Evolutionary conservation across 2,113 vertebrate genomes (phyloP).

Genomic region (Cyphomyrus plagiostoma): DNA sequence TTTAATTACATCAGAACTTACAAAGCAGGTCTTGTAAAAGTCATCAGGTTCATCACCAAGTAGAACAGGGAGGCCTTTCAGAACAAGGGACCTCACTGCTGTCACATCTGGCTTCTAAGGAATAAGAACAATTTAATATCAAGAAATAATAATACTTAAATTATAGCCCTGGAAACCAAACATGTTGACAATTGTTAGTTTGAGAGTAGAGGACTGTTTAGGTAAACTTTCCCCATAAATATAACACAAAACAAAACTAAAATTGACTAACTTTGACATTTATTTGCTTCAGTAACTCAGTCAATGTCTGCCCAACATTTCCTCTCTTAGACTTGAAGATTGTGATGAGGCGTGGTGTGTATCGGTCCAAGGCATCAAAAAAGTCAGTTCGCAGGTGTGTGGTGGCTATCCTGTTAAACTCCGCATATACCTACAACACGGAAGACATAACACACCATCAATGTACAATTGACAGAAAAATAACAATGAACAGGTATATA

Average conservation of each 20-base stretch:
- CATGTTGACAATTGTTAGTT: not conserved
- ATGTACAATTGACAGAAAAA: not conserved
- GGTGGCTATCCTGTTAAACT: conserved; percentile 10
- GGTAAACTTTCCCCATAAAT: not conserved
- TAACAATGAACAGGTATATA: not conserved
- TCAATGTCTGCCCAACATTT: not conserved
- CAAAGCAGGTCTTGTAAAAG: conserved; percentile 30
- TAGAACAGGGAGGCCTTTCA: conserved; percentile 27
- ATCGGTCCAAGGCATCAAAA: not conserved
- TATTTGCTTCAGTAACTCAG: not conserved
- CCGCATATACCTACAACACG: not conserved
- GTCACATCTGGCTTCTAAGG: conserved; percentile 24
- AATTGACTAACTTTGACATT: not conserved
- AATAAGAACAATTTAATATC: not conserved
- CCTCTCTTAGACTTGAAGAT: not conserved
- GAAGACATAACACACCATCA: not conserved
- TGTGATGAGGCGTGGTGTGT: conserved; percentile 6
- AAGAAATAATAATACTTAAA: not conserved
- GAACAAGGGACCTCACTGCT: conserved; percentile 18
- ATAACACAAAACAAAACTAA: not conserved
- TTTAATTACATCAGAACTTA: conserved; percentile 18
- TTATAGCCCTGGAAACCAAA: not conserved
- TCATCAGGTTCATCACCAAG: conserved; percentile 28
- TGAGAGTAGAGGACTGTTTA: not conserved
- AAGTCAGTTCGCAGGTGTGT: conserved; percentile 2